Percentiles rank a stretch among this genome's conserved stretches.
Evolutionary conservation across 2,888 invertebrate genomes (phyloP).

Genomic region (Ormyrus nitidulus): DNA sequence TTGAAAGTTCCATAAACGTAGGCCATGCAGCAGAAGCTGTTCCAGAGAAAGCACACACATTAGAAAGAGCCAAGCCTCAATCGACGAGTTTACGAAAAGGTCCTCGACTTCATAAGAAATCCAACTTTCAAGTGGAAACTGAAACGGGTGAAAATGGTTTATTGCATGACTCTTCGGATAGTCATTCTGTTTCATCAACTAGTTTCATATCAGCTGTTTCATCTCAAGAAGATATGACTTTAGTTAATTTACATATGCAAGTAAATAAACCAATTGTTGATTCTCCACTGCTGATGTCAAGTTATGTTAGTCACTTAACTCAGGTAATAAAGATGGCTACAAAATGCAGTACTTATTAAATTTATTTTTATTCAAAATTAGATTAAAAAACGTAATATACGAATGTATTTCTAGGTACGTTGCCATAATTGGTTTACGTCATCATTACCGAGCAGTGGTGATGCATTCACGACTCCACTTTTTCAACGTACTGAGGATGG

Average conservation of each 20-base stretch:
- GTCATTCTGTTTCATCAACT: slow-evolving; percentile 88
- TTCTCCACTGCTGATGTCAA: slow-evolving; percentile 95
- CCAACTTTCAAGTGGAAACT: slow-evolving; percentile 60
- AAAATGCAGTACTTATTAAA: neutral
- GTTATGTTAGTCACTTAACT: slow-evolving; percentile 93
- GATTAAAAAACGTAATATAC: slow-evolving; percentile 6
- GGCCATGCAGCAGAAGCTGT: slow-evolving; percentile 57
- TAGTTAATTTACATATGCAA: slow-evolving; percentile 96
- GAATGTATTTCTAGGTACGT: slow-evolving; percentile 71
- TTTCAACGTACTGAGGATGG: slow-evolving; percentile 87
- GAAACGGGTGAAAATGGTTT: slow-evolving; percentile 67
- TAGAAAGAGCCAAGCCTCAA: slow-evolving; percentile 69
- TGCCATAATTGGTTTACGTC: slow-evolving; percentile 87
- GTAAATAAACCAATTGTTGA: slow-evolving; percentile 93
- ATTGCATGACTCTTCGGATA: slow-evolving; percentile 81
- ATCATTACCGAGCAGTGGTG: slow-evolving; percentile 83
- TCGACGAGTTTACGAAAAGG: slow-evolving; percentile 62
- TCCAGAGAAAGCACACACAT: slow-evolving; percentile 71
- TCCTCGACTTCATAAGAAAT: slow-evolving; percentile 63
- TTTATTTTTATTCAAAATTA: slow-evolving; percentile 17
- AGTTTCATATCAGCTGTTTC: slow-evolving; percentile 94
- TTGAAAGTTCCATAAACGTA: slow-evolving; percentile 69
- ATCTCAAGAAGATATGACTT: slow-evolving; percentile 93
- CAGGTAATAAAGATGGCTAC: slow-evolving; percentile 78
- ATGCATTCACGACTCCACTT: slow-evolving; percentile 88